These are phyloP conservation scores for Aurelia aurita complex sp. Pacific DNA, from an alignment of 30 jellyfish, hydroid and myxozoan species.

Conservation along the genomic window DNA sequence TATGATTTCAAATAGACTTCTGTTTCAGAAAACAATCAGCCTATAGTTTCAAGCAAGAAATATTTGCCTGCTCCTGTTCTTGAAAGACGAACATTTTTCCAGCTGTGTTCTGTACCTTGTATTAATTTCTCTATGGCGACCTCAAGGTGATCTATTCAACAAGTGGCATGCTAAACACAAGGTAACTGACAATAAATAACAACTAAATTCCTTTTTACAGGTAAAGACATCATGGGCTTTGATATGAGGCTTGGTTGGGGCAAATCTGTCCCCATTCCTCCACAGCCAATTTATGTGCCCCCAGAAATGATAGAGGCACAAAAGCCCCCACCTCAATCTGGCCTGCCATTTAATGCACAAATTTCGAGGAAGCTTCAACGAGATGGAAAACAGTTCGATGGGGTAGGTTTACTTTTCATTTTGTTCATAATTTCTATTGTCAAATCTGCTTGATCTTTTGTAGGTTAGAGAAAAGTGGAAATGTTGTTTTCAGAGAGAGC, in stretches of 20 bases:
- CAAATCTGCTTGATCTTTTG: slow-evolving; percentile 2
- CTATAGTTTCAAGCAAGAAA: too few species aligned
- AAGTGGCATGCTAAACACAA: too few species aligned
- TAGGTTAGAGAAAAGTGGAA: neutral
- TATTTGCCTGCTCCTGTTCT: too few species aligned
- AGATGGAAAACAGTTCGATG: slow-evolving; percentile 74
- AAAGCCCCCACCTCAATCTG: slow-evolving; percentile 97
- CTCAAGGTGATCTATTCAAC: too few species aligned
- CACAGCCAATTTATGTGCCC: slow-evolving; percentile 94
- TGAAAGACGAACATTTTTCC: too few species aligned
- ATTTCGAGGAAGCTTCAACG: slow-evolving; percentile 58
- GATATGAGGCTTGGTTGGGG: slow-evolving; percentile 99
- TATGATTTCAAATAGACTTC: too few species aligned
- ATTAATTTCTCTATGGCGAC: too few species aligned
- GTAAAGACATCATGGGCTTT: slow-evolving; percentile 87
- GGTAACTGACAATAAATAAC: too few species aligned
- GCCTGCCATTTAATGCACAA: slow-evolving; percentile 94
- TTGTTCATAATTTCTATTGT: neutral
- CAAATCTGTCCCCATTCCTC: slow-evolving; percentile 96
- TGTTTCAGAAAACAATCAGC: too few species aligned
- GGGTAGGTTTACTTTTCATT: slow-evolving; percentile 58
- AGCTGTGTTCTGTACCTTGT: too few species aligned
- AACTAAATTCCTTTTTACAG: slow-evolving; percentile 16
- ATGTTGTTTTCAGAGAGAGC: neutral
- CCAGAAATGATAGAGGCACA: slow-evolving; percentile 94